Base-by-base conservation (phyloP, 2,113 vertebrate genomes). In the Eleginops maclovinus region DNA sequence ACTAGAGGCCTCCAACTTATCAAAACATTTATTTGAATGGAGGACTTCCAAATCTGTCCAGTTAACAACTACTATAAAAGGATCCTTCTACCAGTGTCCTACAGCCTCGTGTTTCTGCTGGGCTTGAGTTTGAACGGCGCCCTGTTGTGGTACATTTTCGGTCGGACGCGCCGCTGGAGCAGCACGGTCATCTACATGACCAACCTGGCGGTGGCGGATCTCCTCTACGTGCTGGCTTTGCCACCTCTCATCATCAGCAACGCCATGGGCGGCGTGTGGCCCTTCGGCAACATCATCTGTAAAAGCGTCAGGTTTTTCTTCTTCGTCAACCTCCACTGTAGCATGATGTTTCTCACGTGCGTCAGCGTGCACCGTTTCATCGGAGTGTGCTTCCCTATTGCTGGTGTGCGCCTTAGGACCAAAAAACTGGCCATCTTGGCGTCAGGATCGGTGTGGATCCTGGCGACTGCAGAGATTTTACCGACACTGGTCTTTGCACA, bases 311-410 rank as follows among this genome's bases (percentile, higher is more conserved):
- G 75, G 0, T 95, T 93, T 62, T 81, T 92, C 6, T 93, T 94
- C 51, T 87, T 92, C 0, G 3, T 82, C 31, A 94, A 92, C 83
- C 84, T 94, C 2, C 91, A 94, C 2, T 40, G 93, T 26, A 91
- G 92, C 83, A 75, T 91, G 72, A 78, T 93, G 79, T 89, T 95
- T 12, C 85, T 95, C 2, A 85, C 87, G 31, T 91, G 90, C 84
- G 90, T 91, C 84, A 92, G 93, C 0, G 11, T 90, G n/a, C 89
- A 94, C 72, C 86, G 81, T 9, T 94, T 93, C 76, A 59, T 94
- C 1, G 86, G 89, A 0, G 78, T 94, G 59, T 93, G 94, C 79
- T 91, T 89, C 53, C 93, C 91, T 0, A 78, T 93, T 9, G 8
- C 17, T 1, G 87, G 85, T 0, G 79, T 89, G 66, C 77, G 81